A percentile compares a stretch with the other conserved stretches of the same genome.
phyloP scores from a whole-genome alignment of 1,140 invertebrate genomes.

The Diabrotica virgifera region DNA sequence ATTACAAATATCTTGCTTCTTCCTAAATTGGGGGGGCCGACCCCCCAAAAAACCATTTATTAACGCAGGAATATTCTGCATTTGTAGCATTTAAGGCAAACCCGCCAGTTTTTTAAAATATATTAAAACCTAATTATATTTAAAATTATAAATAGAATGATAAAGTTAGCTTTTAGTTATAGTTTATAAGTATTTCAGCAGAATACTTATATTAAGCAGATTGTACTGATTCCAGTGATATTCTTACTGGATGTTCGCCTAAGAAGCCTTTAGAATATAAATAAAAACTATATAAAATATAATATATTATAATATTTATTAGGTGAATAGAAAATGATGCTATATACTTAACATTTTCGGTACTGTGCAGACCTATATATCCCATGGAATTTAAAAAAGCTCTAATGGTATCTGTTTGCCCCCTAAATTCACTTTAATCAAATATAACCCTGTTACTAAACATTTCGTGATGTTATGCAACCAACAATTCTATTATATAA shows the following conservation, averaged over 20 bases:
- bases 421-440: no score
- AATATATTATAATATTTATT: constrained; percentile 23
- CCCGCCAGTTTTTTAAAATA: constrained; percentile 42
- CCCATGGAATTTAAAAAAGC: no score
- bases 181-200: constrained; percentile 43
- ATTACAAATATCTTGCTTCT: constrained; percentile 32
- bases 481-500: no score
- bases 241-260: constrained; percentile 44
- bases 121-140: constrained; percentile 36
- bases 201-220: constrained; percentile 38
- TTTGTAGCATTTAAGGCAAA: constrained; percentile 41
- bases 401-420: no score
- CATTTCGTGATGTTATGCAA: no score
- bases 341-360: background rate
- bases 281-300: constrained; percentile 35
- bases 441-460: no score
- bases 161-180: constrained; percentile 20
- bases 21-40: constrained; percentile 23
- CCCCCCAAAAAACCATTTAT: constrained; percentile 2
- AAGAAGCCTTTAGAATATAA: constrained; percentile 47
- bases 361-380: no score
- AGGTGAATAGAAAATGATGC: constrained; percentile 12
- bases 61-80: constrained; percentile 25
- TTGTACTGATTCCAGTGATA: constrained; percentile 43
- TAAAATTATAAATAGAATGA: constrained; percentile 31